Conservation (phyloP, 1,140 invertebrate species). For the Diuraphis noxia region DNA sequence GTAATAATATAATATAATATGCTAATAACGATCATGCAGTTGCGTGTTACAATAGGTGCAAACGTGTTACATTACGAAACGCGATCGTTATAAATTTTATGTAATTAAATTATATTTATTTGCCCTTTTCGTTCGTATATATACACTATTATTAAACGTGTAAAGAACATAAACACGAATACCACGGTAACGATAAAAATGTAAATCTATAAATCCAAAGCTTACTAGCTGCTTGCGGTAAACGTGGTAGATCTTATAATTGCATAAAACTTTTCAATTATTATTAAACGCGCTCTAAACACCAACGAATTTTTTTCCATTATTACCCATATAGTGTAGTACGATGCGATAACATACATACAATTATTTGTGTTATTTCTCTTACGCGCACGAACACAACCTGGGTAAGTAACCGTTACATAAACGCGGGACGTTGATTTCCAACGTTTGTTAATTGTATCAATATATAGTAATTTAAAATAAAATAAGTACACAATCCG, state of each 20-base stretch:
- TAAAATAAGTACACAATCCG: neutral
- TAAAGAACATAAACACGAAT: neutral
- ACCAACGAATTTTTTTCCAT: neutral
- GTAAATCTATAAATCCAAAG: neutral
- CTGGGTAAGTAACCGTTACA: neutral
- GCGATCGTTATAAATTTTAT: constrained; percentile 24
- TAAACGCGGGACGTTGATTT: constrained; percentile 29
- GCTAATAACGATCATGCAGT: neutral
- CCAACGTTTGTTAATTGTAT: constrained; percentile 20
- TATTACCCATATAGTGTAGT: neutral
- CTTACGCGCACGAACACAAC: neutral
- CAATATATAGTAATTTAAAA: neutral
- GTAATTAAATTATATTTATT: constrained; percentile 19
- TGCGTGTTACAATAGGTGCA: neutral
- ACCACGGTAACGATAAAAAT: neutral
- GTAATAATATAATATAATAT: neutral
- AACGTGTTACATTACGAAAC: constrained; percentile 1
- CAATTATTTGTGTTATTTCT: neutral
- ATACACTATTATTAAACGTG: neutral
- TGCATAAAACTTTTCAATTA: neutral
- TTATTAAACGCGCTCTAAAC: neutral
- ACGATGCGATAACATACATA: constrained; percentile 22
- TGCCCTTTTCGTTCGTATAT: neutral
- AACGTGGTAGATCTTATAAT: constrained; percentile 13
- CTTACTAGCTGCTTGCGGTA: neutral